Base-by-base conservation (phyloP, 2,888 invertebrate species). In the Hesperia comma region DNA sequence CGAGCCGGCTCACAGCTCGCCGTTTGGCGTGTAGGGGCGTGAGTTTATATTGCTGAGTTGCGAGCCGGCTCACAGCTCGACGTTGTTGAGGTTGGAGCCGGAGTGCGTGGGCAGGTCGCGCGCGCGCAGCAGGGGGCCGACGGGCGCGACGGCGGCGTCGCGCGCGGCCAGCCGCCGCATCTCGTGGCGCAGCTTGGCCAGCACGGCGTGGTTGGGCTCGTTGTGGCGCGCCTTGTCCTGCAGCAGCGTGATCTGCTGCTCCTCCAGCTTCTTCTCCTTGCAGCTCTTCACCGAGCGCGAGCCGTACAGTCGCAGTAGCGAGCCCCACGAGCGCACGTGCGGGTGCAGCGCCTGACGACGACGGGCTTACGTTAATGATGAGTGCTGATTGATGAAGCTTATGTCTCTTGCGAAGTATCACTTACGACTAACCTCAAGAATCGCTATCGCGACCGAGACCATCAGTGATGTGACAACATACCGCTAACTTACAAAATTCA, bases 261-360 rank as follows among this genome's bases (percentile, higher is more conserved):
- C 98, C 78, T 98, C 96, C 74, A 96, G 94, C 87, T 98, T 98
- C 88, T 97, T 97, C 85, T 98, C 98, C 81, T 98, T 97, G 80
- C 97, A 96, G 69, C 96, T 97, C 85, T 98, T 98, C 17, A 97
- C 96, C 5, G 98, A 98, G 46, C 96, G 95, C 77, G 97, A 98
- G 62, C 98, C 99, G 86, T 99, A 99, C 40, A 99, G 94, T 0
- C 99, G 95, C 10, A 99, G 90, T 54, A 99, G 93, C 0, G 99
- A 98, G 63, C 99, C 99, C 98, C 99, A 99, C 1, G 96, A 98
- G 32, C 95, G 95, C 62, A 99, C 97, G 83, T 99, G 98, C 0
- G 99, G 99, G 92, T 99, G 99, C 33, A 99, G 93, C 61, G 96
- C 95, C 95, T 97, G 87, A 15, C 4, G 0, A 0, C 10, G 2